Base-by-base conservation (phyloP, 1,140 invertebrate species). In the Cotesia typhae region DNA sequence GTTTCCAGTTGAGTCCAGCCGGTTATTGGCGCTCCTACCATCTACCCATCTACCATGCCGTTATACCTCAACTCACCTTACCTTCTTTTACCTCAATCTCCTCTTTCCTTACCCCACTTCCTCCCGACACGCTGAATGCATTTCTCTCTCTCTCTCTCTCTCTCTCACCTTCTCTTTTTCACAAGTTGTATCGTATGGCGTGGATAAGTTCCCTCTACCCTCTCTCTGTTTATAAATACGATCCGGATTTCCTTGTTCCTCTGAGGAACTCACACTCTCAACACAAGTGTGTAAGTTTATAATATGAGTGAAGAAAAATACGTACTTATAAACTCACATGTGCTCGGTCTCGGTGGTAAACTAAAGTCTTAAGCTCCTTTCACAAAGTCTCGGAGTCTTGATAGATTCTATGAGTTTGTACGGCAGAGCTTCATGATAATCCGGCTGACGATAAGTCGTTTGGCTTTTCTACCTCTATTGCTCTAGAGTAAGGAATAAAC, bases 1-100 rank as follows among this genome's bases (percentile, higher is more conserved):
- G 77, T 71, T 82, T 79, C 79, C 80, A 82, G 82, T 79, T 79
- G 79, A 82, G 82, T 78, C 78, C 76, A 80, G 83, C 82, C 82
- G 82, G 82, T 84, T 85, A 75, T 80, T 6, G 41, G 28, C 28
- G 28, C 28, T 28, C 28, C 28, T 28, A 28, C 28, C 28, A 28
- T 28, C 28, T 28, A 28, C 82, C 77, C 83, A 83, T 80, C 82
- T 83, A 77, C 78, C 76, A 71, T 78, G 77, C 82, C 79, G 80
- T 84, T 83, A 81, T 55, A 67, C 66, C 20, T 55, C 14, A 35
- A 20, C 51, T 36, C 51, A 74, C 76, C 75, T 76, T 74, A 55
- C 72, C 70, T 66, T 67, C 41, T 67, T 47, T 70, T 65, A 37
- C 70, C n/a, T 53, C 71, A 59, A 70, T 66, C 61, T 35, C 51